These are phyloP conservation scores for Chrysoperla carnea DNA, from an alignment of 1,140 invertebrate species.

Conservation along the genomic window DNA sequence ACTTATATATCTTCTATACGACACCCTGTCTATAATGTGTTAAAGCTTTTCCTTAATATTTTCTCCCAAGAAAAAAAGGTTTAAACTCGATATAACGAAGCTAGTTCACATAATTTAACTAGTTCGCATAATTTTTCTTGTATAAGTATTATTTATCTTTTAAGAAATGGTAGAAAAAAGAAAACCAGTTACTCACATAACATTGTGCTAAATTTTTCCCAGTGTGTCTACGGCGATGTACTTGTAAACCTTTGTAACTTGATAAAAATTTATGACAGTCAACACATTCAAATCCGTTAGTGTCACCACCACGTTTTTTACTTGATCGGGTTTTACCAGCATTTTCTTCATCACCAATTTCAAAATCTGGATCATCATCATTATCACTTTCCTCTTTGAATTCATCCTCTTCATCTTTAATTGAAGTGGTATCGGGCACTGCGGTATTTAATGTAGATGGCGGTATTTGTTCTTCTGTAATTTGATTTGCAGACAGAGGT, in stretches of 20 bases:
- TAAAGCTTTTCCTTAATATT: too few species aligned
- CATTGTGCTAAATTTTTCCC: slow-evolving; percentile 13
- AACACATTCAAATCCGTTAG: slow-evolving; percentile 13
- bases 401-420: not conserved
- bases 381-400: slow-evolving; percentile 4
- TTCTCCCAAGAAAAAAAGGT: too few species aligned
- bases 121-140: too few species aligned
- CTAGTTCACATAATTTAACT: too few species aligned
- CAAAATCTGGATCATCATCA: slow-evolving; percentile 9
- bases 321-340: slow-evolving; percentile 6
- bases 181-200: slow-evolving; percentile 8
- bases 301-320: not conserved
- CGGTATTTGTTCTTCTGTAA: too few species aligned
- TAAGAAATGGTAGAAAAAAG: not conserved
- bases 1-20: too few species aligned
- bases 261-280: slow-evolving; percentile 16
- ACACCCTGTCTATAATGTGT: too few species aligned
- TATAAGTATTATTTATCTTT: not conserved
- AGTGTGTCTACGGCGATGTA: slow-evolving; percentile 16
- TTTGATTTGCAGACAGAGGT: too few species aligned
- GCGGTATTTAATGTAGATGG: not conserved
- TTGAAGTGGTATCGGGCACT: not conserved
- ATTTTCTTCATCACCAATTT: slow-evolving; percentile 3
- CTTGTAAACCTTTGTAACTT: slow-evolving; percentile 13
- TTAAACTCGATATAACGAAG: too few species aligned